phyloP scores from a whole-genome alignment of 2,888 invertebrate species.

The Orthosia gracilis region DNA sequence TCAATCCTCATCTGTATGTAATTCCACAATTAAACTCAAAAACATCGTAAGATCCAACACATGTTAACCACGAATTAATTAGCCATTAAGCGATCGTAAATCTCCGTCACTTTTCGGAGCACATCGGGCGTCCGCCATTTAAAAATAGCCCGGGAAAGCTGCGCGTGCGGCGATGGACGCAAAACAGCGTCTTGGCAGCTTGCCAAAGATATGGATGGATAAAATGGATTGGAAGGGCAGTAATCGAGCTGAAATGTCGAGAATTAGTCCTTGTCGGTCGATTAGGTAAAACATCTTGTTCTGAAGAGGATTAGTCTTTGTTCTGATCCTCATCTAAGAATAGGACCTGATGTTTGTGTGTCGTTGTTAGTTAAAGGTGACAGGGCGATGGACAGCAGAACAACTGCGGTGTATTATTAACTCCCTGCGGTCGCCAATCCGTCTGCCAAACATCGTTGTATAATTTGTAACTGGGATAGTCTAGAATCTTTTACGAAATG shows the following conservation, averaged over 20 bases:
- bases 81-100: slow-evolving; percentile 79
- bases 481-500: neutral
- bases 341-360: slow-evolving; percentile 25
- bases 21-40: slow-evolving; percentile 49
- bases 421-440: slow-evolving; percentile 45
- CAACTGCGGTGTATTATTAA: slow-evolving; percentile 42
- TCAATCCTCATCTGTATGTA: neutral
- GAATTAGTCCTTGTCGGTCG: slow-evolving; percentile 58
- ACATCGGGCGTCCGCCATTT: slow-evolving; percentile 66
- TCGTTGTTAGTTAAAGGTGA: slow-evolving; percentile 35
- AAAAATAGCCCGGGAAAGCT: slow-evolving; percentile 74
- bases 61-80: slow-evolving; percentile 75
- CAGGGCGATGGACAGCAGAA: slow-evolving; percentile 40
- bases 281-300: slow-evolving; percentile 37
- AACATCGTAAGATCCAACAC: slow-evolving; percentile 67
- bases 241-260: slow-evolving; percentile 49
- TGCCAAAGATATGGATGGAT: slow-evolving; percentile 71
- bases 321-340: slow-evolving; percentile 23
- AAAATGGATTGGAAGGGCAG: slow-evolving; percentile 61
- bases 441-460: slow-evolving; percentile 54
- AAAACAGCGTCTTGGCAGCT: slow-evolving; percentile 74
- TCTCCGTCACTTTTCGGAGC: slow-evolving; percentile 71
- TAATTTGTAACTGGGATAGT: slow-evolving; percentile 16
- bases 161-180: slow-evolving; percentile 74
- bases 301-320: slow-evolving; percentile 23